phyloP scores from a whole-genome alignment of 2,888 invertebrate genomes.

The Caenorhabditis sulstoni region DNA sequence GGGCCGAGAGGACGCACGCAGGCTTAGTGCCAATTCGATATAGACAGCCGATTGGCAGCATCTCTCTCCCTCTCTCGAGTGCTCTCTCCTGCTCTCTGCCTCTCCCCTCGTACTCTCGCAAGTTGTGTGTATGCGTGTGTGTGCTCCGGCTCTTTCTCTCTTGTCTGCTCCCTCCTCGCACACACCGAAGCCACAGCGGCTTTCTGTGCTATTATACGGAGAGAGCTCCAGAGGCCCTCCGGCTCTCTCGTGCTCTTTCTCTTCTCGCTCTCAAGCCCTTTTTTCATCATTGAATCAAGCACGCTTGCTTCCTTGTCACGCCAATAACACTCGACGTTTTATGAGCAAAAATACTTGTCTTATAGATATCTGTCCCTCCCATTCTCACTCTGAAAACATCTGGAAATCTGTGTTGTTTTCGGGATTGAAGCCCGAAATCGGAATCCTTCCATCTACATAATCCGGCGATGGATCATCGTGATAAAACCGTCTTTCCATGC shows the following conservation, averaged over 20 bases:
- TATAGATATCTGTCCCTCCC: neutral
- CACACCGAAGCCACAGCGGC: constrained; percentile 3
- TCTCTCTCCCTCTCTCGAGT: neutral
- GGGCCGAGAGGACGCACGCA: constrained; percentile 9
- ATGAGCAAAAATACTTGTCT: constrained; percentile 12
- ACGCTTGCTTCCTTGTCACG: constrained; percentile 25
- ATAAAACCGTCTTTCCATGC: constrained; percentile 15
- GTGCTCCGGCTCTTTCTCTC: constrained; percentile 13
- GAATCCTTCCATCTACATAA: constrained; percentile 5
- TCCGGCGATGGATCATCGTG: constrained; percentile 6
- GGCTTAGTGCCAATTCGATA: constrained; percentile 50
- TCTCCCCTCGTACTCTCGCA: neutral
- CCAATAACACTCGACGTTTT: constrained; percentile 19
- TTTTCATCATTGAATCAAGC: constrained; percentile 34
- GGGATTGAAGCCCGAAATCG: neutral
- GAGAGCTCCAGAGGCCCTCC: constrained; percentile 5
- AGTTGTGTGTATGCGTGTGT: too few species aligned
- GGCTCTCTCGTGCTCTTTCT: constrained; percentile 11
- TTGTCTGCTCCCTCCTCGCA: neutral
- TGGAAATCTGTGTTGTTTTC: neutral
- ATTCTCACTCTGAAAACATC: neutral
- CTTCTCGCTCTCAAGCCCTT: constrained; percentile 18
- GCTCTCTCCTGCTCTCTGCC: constrained; percentile 3
- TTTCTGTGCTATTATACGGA: constrained; percentile 36
- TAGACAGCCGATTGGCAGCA: constrained; percentile 35